Evolutionary conservation across 2,888 invertebrate genomes (phyloP).

Genomic region (Pterostichus niger): DNA sequence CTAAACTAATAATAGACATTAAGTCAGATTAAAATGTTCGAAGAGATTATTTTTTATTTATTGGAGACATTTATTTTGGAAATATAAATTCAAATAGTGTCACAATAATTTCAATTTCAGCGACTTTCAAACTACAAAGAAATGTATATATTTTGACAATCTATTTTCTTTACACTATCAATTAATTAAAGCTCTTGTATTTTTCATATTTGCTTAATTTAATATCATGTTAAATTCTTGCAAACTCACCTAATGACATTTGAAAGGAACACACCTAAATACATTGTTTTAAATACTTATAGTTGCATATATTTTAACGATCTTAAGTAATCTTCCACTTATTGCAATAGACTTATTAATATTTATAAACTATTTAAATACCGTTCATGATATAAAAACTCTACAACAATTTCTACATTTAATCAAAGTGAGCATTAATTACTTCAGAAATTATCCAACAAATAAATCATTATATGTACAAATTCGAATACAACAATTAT

Average conservation of each 20-base stretch:
- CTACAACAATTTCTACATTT: not conserved
- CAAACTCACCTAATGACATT: slow-evolving; percentile 16
- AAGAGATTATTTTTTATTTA: slow-evolving; percentile 40
- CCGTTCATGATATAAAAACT: slow-evolving; percentile 24
- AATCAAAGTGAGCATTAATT: not conserved
- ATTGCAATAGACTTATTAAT: slow-evolving; percentile 23
- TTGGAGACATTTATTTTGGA: not conserved
- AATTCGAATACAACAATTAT: no score
- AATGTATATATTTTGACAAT: not conserved
- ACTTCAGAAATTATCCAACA: not conserved
- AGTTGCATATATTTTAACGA: slow-evolving; percentile 46
- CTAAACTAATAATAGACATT: slow-evolving; percentile 30
- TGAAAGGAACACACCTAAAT: slow-evolving; percentile 42
- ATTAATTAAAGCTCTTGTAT: not conserved
- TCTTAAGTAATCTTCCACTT: slow-evolving; percentile 40
- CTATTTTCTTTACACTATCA: not conserved
- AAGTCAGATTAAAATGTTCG: slow-evolving; percentile 41
- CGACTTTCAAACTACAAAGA: slow-evolving; percentile 5
- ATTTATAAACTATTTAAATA: slow-evolving; percentile 42
- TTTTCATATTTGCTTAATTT: no score
- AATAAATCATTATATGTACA: no score
- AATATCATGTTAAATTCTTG: not conserved
- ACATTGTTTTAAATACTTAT: slow-evolving; percentile 50
- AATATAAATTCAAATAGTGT: slow-evolving; percentile 22
- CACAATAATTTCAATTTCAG: slow-evolving; percentile 19